Percentiles rank a stretch among this genome's conserved stretches.
These are phyloP conservation scores for Helicoverpa zea DNA, from an alignment of 1,140 invertebrate species.

Conservation along the genomic window DNA sequence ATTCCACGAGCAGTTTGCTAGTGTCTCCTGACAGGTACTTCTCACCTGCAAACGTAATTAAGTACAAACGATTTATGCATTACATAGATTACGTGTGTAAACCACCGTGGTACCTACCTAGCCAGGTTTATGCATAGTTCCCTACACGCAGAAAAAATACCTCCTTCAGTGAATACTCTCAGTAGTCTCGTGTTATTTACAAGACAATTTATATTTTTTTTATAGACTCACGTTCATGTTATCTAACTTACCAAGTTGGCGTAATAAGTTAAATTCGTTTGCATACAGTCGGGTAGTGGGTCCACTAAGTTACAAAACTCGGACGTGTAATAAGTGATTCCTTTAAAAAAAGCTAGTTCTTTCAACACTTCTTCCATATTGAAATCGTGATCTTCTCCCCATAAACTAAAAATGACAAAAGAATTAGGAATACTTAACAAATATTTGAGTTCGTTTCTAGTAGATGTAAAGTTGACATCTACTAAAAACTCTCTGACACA, in stretches of 20 bases:
- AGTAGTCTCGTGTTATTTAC: too few relatives aligned
- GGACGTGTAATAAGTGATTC: conserved; percentile 89
- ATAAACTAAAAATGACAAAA: conserved; percentile 81
- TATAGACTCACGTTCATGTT: too few relatives aligned
- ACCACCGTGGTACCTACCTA: too few relatives aligned
- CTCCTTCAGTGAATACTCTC: too few relatives aligned
- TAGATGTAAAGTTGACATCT: too few relatives aligned
- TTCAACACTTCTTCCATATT: conserved; percentile 90
- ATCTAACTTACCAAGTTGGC: conserved; percentile 80
- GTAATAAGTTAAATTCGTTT: conserved; percentile 87
- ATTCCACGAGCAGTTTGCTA: conserved; percentile 89
- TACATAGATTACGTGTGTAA: too few relatives aligned
- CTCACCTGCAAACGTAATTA: conserved; percentile 81
- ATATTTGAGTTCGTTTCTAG: too few relatives aligned
- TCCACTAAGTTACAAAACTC: conserved; percentile 87
- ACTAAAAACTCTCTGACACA: too few relatives aligned
- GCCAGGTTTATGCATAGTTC: too few relatives aligned
- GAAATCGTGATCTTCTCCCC: conserved; percentile 89
- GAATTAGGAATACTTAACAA: background rate
- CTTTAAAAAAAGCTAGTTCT: conserved; percentile 89
- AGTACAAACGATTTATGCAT: too few relatives aligned
- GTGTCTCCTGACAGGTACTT: conserved; percentile 87
- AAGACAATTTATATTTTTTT: too few relatives aligned
- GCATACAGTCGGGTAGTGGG: conserved; percentile 85
- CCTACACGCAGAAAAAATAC: too few relatives aligned